Percentiles rank a stretch among this genome's conserved stretches.
Evolutionary conservation across 2,113 vertebrate species (phyloP).

Genomic region (Hypomesus transpacificus): DNA sequence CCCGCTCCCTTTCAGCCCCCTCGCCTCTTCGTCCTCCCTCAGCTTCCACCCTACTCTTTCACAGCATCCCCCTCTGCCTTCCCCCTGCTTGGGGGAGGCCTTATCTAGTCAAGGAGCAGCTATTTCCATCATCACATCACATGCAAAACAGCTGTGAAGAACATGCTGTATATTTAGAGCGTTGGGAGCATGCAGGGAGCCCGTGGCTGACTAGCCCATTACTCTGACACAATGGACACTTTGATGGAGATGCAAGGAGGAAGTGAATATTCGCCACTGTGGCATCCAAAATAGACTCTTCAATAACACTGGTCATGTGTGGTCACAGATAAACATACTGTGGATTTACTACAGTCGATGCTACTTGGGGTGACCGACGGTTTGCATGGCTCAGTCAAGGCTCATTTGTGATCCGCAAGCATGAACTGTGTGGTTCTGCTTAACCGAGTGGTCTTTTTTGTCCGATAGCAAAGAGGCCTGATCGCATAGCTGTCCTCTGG

Average conservation of each 20-base stretch:
- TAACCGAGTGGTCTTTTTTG: no score
- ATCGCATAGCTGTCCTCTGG: no score
- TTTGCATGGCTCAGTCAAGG: conserved; percentile 5
- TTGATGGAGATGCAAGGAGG: conserved; percentile 62
- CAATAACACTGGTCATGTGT: conserved; percentile 45
- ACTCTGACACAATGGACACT: conserved; percentile 68
- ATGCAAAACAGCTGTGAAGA: conserved; percentile 79
- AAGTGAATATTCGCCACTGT: conserved; percentile 51
- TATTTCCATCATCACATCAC: conserved; percentile 74
- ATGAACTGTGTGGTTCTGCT: no score
- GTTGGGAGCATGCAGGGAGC: conserved; percentile 62
- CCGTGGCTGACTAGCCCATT: conserved; percentile 64
- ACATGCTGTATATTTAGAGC: conserved; percentile 70
- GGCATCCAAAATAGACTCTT: conserved; percentile 60
- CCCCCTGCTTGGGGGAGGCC: conserved; percentile 41
- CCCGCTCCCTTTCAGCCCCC: no score
- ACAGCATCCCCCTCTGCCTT: conserved; percentile 19
- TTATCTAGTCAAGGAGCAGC: conserved; percentile 53
- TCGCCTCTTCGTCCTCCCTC: no score
- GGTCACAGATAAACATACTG: conserved; percentile 42
- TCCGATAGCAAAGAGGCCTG: no score
- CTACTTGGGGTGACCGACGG: background rate
- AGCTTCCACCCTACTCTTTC: no score
- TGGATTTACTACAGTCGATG: conserved; percentile 30
- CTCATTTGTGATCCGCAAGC: no score